phyloP scores from a whole-genome alignment of 2,797 vertebrate genomes.

The Champsocephalus esox region DNA sequence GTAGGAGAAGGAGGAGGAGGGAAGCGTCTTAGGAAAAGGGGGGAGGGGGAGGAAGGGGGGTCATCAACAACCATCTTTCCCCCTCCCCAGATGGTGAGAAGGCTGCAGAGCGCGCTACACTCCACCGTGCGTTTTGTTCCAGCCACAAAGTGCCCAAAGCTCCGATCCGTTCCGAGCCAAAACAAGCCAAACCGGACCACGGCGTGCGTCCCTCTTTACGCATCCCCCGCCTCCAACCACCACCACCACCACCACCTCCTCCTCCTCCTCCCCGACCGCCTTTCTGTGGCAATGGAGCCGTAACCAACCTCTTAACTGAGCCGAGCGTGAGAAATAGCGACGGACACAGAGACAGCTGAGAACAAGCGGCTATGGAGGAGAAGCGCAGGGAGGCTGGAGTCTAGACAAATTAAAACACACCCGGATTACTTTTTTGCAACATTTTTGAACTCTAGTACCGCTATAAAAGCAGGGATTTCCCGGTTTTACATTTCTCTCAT shows the following conservation, averaged over 20 bases:
- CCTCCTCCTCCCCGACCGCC: slow-evolving; percentile 37
- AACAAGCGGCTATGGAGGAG: slow-evolving; percentile 78
- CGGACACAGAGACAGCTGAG: slow-evolving; percentile 50
- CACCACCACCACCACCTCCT: slow-evolving; percentile 8
- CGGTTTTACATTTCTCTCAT: slow-evolving; percentile 4
- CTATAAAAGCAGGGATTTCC: slow-evolving; percentile 4
- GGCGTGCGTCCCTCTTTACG: slow-evolving; percentile 39
- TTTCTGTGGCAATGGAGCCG: slow-evolving; percentile 74
- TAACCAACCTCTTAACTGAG: slow-evolving; percentile 47
- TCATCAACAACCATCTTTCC: slow-evolving; percentile 47
- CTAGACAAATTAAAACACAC: slow-evolving; percentile 56
- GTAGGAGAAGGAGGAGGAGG: slow-evolving; percentile 1
- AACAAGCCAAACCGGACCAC: slow-evolving; percentile 35
- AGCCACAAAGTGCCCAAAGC: slow-evolving; percentile 61
- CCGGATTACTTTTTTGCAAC: slow-evolving; percentile 63
- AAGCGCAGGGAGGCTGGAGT: slow-evolving; percentile 70
- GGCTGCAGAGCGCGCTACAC: slow-evolving; percentile 69
- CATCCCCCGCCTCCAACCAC: slow-evolving; percentile 2
- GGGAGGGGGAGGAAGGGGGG: slow-evolving; percentile 37
- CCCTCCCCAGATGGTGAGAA: slow-evolving; percentile 65
- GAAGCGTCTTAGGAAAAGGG: slow-evolving; percentile 28
- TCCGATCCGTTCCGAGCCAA: slow-evolving; percentile 51
- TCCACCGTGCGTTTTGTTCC: slow-evolving; percentile 58
- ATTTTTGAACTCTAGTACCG: slow-evolving; percentile 43
- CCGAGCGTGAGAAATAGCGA: slow-evolving; percentile 44